Evolutionary conservation across 1,140 invertebrate species (phyloP), one percentile per base, ranked within the genome.

Genomic region (Lerema accius): DNA sequence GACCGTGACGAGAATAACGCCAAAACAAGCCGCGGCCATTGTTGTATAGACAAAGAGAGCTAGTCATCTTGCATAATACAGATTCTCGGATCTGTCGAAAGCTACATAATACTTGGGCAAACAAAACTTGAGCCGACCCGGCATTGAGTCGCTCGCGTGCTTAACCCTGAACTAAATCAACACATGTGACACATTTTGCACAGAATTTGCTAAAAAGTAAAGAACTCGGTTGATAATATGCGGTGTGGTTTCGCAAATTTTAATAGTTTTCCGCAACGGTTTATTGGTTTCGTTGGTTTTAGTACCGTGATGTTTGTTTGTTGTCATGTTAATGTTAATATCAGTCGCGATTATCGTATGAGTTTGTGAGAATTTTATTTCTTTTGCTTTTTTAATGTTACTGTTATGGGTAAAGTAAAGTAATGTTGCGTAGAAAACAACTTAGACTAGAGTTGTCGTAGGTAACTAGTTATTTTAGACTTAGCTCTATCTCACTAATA

Each of bases 81-180:
- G 39, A 63, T 63, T 75, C 67, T 40, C 32, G 32, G 19, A 35
- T 28, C 51, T 69, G 46, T 55, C 19, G 28, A 19, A 59, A 59
- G 56, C 56, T 61, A 58, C 58, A 72, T 84, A 78, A 81, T 77
- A 73, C 76, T 63, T 65, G 55, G 68, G 71, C 71, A 71, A 76
- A 80, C 71, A 63, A 63, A 73, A 58, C 59, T 48, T 35, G 46
- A 63, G 63, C 28, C 63, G 58, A 64, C 43, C 49, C 67, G 74
- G 67, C 78, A 82, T 80, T 80, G 74, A 71, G 63, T 55, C 50
- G 50, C 55, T 61, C 56, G 63, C 69, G 62, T 66, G 40, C 58
- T 58, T 70, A 73, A 70, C 78, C 72, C 66, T 77, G 78, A 73
- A 63, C 73, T 68, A 65, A 73, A 79, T 77, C 37, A 64, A 69